Evolutionary conservation across 1,140 invertebrate species (phyloP).

Genomic region (Danaus plexippus): DNA sequence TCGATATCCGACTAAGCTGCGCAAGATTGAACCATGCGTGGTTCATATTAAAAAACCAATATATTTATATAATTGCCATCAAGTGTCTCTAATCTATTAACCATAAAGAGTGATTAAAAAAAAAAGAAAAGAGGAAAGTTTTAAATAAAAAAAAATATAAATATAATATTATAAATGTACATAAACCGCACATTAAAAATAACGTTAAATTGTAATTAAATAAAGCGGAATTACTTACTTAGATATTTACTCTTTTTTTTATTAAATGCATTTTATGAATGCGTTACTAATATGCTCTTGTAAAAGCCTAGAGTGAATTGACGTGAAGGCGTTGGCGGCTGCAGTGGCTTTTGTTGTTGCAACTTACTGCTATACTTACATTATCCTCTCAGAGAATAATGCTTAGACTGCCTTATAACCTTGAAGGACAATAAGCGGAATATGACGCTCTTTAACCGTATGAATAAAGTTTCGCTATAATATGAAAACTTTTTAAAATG

Average conservation of each 20-base stretch:
- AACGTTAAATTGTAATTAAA: slow-evolving; percentile 23
- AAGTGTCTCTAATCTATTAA: slow-evolving; percentile 28
- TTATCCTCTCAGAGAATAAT: slow-evolving; percentile 5
- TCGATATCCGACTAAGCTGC: slow-evolving; percentile 63
- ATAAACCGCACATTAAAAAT: no score
- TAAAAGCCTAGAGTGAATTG: slow-evolving; percentile 3
- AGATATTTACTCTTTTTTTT: slow-evolving; percentile 21
- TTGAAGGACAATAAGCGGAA: no score
- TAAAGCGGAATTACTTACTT: slow-evolving; percentile 34
- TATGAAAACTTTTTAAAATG: no score
- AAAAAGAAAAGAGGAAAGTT: no score
- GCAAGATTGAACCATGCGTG: slow-evolving; percentile 50
- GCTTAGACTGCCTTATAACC: no score
- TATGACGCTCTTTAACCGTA: no score
- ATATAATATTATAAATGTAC: no score
- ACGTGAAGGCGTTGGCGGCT: slow-evolving; percentile 2
- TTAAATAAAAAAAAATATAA: no score
- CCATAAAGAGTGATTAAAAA: no score
- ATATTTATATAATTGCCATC: no score
- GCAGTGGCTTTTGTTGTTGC: slow-evolving; percentile 9
- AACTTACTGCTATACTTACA: slow-evolving; percentile 9
- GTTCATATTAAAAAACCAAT: slow-evolving; percentile 21
- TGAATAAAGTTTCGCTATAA: no score
- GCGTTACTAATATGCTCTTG: slow-evolving; percentile 5
- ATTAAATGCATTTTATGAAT: neutral